Evolutionary conservation across 2,113 vertebrate species (phyloP), one percentile per base, ranked within the genome.

Genomic region (Caloenas nicobarica): DNA sequence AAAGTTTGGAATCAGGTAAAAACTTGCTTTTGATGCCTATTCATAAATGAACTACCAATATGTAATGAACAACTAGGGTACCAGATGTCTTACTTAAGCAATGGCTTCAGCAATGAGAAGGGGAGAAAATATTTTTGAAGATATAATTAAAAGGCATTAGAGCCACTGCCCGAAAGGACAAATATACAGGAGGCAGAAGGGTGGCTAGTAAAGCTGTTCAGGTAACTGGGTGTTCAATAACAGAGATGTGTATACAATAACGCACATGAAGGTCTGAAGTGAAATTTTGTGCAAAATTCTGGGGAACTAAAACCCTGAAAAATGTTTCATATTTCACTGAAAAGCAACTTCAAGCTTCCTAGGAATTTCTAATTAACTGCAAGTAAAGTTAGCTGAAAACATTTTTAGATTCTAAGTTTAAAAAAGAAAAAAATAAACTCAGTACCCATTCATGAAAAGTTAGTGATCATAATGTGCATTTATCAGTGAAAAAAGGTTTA

Each of bases 401-500:
- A 0, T 33, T 81, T 91, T 81, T 48, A 90, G 28, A 58, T 8
- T 31, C 15, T 12, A 53, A 53, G 28, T n/a, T 71, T 44, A 60
- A 70, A 82, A 58, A 85, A 79, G 18, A 58, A 58, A 69, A 80
- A 76, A 42, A 72, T 46, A 2, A 90, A n/a, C 60, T 89, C 69
- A 74, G 33, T 64, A 74, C 31, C 16, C 48, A 81, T 91, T 96
- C 89, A 93, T 44, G 66, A 74, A 60, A 91, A 84, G 61, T 93
- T 92, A 79, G 70, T 81, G 65, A 87, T 95, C 61, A 26, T 71
- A 57, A 74, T 31, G 26, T 53, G 57, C 84, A 56, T 95, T 84
- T 91, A 61, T 68, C 48, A 64, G 86, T 87, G 86, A 87, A 85
- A 93, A 46, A 88, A 89, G 11, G 34, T 91, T 91, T 95, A 92